These are phyloP conservation scores for Hypomecis atomaria DNA, from an alignment of 2,888 invertebrate species.

Conservation along the genomic window DNA sequence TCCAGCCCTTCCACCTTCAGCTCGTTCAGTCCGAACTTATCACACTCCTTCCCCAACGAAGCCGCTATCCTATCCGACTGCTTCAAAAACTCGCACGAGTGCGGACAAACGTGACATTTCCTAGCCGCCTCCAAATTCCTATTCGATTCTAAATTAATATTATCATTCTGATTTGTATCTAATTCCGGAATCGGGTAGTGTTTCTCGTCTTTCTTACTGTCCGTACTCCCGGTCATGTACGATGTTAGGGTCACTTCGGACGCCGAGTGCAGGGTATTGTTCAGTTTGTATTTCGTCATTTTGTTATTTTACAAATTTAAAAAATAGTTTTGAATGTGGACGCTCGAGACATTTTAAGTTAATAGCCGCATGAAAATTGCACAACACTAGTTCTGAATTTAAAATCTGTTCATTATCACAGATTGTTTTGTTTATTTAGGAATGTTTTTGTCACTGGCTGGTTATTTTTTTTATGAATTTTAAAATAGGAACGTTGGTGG, in stretches of 20 bases:
- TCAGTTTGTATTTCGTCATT: slow-evolving; percentile 85
- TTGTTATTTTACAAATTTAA: slow-evolving; percentile 51
- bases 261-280: slow-evolving; percentile 69
- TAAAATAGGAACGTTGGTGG: slow-evolving; percentile 27
- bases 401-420: slow-evolving; percentile 50
- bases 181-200: slow-evolving; percentile 54
- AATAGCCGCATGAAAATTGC: slow-evolving; percentile 46
- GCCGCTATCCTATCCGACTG: slow-evolving; percentile 64
- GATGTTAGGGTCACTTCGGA: slow-evolving; percentile 78
- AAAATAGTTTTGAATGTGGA: slow-evolving; percentile 69
- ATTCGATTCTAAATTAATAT: slow-evolving; percentile 59
- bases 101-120: slow-evolving; percentile 65
- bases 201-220: slow-evolving; percentile 54
- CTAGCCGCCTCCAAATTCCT: slow-evolving; percentile 60
- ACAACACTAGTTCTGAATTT: slow-evolving; percentile 49
- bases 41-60: slow-evolving; percentile 65
- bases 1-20: slow-evolving; percentile 71
- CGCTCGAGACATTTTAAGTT: slow-evolving; percentile 70
- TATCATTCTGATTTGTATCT: slow-evolving; percentile 69
- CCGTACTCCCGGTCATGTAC: slow-evolving; percentile 70
- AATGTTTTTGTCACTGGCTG: slow-evolving; percentile 31
- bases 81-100: slow-evolving; percentile 64
- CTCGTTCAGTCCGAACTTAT: slow-evolving; percentile 73
- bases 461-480: slow-evolving; percentile 20
- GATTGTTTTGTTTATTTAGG: slow-evolving; percentile 40